Conservation (phyloP, 1,140 invertebrate genomes). For the Cyphomyrmex costatus region DNA sequence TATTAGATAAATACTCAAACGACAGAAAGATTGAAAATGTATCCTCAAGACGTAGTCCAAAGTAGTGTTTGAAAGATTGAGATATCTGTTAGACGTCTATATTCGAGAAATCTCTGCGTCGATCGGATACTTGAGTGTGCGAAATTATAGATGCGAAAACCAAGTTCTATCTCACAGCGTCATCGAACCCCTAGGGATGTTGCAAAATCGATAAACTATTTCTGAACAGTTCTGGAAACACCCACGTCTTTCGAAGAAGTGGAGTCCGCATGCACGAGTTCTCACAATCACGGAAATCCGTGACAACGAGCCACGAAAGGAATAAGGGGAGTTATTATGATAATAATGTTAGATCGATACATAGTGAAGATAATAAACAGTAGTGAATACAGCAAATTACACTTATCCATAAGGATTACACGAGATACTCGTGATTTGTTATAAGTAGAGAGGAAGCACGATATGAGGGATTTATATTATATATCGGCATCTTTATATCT, state of each 20-base stretch:
- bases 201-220: slow-evolving; percentile 58
- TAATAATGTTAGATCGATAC: slow-evolving; percentile 44
- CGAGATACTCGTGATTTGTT: slow-evolving; percentile 24
- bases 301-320: slow-evolving; percentile 46
- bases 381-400: slow-evolving; percentile 20
- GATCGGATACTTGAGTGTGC: slow-evolving; percentile 14
- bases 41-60: slow-evolving; percentile 1
- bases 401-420: slow-evolving; percentile 34
- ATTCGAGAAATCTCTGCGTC: background rate
- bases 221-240: slow-evolving; percentile 38
- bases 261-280: slow-evolving; percentile 42
- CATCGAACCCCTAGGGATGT: slow-evolving; percentile 41
- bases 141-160: slow-evolving; percentile 41
- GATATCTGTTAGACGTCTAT: background rate
- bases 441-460: slow-evolving; percentile 35
- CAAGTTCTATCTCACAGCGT: slow-evolving; percentile 44
- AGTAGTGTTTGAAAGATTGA: slow-evolving; percentile 13
- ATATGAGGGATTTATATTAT: slow-evolving; percentile 24
- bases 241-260: slow-evolving; percentile 39
- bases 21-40: background rate
- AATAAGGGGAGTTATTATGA: slow-evolving; percentile 17
- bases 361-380: slow-evolving; percentile 18
- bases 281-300: slow-evolving; percentile 53
- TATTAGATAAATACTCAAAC: background rate
- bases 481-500: slow-evolving; percentile 14